Evolutionary conservation across 2,797 vertebrate genomes (phyloP).

Genomic region (Dryobates pubescens): DNA sequence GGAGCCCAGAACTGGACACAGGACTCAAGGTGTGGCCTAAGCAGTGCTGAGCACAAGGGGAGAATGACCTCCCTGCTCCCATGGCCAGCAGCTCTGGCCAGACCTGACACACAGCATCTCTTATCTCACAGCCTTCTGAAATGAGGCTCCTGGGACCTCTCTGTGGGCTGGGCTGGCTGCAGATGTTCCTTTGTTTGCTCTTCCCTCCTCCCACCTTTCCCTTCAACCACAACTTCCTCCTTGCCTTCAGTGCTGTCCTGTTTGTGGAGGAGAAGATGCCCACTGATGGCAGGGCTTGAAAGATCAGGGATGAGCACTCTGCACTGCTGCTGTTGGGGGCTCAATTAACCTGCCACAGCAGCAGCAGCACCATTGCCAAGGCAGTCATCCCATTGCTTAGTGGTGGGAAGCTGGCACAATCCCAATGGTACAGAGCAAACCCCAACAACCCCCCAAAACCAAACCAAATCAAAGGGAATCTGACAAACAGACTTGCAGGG

Average conservation of each 20-base stretch:
- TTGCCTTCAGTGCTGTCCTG: neutral
- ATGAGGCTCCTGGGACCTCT: neutral
- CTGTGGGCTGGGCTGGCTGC: neutral
- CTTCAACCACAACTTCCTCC: neutral
- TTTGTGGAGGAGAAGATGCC: neutral
- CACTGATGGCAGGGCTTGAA: neutral
- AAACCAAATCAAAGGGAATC: no score
- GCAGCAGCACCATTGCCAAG: neutral
- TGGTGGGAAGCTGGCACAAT: neutral
- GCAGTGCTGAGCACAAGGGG: no score
- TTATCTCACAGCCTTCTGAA: neutral
- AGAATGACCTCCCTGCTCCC: no score
- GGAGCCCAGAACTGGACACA: no score
- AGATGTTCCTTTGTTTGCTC: neutral
- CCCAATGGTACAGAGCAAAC: neutral
- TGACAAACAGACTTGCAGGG: neutral
- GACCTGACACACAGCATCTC: neutral
- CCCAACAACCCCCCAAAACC: no score
- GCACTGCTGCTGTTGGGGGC: neutral
- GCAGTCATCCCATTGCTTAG: neutral
- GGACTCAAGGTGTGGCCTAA: no score
- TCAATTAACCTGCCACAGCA: conserved; percentile 2
- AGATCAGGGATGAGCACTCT: neutral
- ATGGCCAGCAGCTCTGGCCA: neutral
- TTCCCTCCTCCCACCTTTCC: neutral